These are phyloP conservation scores for Ridgeia piscesae DNA, from an alignment of 1,140 invertebrate species.

Conservation along the genomic window DNA sequence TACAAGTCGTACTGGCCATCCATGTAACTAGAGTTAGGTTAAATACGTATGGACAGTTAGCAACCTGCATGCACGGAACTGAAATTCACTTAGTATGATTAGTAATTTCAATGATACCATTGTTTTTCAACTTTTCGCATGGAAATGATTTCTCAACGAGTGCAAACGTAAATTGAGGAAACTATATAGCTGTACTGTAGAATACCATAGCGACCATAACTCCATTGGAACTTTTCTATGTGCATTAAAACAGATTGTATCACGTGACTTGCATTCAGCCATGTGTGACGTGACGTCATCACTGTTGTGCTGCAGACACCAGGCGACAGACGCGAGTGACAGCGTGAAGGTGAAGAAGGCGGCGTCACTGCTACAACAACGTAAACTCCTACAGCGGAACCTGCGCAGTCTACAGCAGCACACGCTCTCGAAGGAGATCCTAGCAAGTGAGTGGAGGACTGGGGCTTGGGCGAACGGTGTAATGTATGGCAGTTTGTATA, in stretches of 20 bases:
- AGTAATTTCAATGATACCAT: no score
- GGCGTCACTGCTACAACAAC: slow-evolving; percentile 54
- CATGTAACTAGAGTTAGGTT: no score
- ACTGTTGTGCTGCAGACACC: slow-evolving; percentile 41
- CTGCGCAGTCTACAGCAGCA: slow-evolving; percentile 56
- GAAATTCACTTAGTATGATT: no score
- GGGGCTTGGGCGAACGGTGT: background rate
- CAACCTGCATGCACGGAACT: background rate
- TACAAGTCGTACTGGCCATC: slow-evolving; percentile 11
- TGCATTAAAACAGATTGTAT: no score
- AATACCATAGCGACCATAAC: no score
- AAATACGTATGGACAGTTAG: background rate
- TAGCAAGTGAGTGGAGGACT: slow-evolving; percentile 43
- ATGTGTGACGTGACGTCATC: background rate
- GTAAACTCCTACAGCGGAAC: slow-evolving; percentile 58
- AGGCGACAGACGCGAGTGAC: slow-evolving; percentile 39
- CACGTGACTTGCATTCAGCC: background rate
- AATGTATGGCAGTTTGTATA: no score
- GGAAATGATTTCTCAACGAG: no score
- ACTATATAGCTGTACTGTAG: no score
- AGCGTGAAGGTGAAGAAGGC: slow-evolving; percentile 47
- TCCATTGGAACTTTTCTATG: no score
- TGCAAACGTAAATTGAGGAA: background rate
- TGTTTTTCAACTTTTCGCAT: no score
- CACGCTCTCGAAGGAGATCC: slow-evolving; percentile 50